Percentiles rank a stretch among this genome's conserved stretches.
phyloP scores from a whole-genome alignment of 2,888 invertebrate genomes.

The Drosophila mimetica region DNA sequence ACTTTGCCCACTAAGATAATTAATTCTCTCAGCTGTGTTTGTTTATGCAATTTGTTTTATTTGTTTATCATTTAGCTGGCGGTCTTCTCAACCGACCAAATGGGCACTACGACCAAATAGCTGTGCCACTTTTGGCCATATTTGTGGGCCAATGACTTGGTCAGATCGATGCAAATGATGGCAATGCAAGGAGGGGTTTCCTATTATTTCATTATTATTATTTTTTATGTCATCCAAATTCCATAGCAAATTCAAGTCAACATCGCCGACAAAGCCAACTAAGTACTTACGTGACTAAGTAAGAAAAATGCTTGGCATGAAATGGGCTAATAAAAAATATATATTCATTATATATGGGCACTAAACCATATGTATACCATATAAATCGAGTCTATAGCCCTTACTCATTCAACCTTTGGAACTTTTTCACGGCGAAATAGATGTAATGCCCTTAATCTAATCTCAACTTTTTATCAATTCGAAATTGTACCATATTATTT shows the following conservation, averaged over 20 bases:
- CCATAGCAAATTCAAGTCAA: background rate
- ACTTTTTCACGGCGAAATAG: background rate
- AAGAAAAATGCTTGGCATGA: background rate
- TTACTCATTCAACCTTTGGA: background rate
- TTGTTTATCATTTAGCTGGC: constrained; percentile 9
- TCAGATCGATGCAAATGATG: constrained; percentile 89
- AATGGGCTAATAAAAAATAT: background rate
- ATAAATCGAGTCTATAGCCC: background rate
- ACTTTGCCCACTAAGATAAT: constrained; percentile 9
- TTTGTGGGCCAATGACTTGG: constrained; percentile 85
- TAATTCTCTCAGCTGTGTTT: constrained; percentile 3
- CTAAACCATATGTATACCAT: background rate
- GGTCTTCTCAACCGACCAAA: constrained; percentile 86
- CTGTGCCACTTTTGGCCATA: constrained; percentile 87
- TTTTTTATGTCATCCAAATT: background rate
- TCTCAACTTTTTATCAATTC: background rate
- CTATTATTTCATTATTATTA: background rate
- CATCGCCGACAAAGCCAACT: constrained; percentile 1
- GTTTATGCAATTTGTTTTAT: constrained; percentile 19
- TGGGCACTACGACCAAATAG: constrained; percentile 92
- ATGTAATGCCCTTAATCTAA: background rate
- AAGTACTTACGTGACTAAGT: background rate
- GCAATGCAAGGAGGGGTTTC: constrained; percentile 85
- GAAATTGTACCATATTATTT: no score
- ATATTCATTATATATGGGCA: background rate